Conservation (phyloP, 2,888 invertebrate species). For the Apodemia zela region DNA sequence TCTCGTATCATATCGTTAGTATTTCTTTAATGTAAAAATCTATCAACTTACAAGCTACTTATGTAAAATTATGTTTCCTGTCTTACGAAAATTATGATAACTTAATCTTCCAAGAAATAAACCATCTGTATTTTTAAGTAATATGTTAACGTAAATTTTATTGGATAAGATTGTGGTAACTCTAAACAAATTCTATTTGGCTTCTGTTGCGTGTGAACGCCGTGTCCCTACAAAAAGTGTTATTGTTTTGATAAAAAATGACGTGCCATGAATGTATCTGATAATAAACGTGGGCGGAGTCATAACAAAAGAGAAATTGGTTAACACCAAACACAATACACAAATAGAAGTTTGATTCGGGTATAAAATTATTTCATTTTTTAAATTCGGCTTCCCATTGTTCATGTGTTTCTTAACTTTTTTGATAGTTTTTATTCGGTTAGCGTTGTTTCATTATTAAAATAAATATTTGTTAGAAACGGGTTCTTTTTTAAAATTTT, state of each 20-base stretch:
- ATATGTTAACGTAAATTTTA: slow-evolving; percentile 57
- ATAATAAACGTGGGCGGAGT: slow-evolving; percentile 75
- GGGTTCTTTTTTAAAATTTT: not conserved
- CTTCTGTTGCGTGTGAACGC: slow-evolving; percentile 46
- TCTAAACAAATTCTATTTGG: slow-evolving; percentile 53
- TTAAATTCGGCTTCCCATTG: slow-evolving; percentile 58
- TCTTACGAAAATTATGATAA: slow-evolving; percentile 4
- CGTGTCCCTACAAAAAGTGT: slow-evolving; percentile 49
- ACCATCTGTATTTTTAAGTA: slow-evolving; percentile 39
- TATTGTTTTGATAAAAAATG: slow-evolving; percentile 80
- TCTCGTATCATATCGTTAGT: not conserved
- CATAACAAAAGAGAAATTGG: slow-evolving; percentile 72
- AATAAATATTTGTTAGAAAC: slow-evolving; percentile 32
- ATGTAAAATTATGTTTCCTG: slow-evolving; percentile 8
- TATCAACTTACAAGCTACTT: slow-evolving; percentile 3
- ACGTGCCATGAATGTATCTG: slow-evolving; percentile 72
- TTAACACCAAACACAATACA: slow-evolving; percentile 71
- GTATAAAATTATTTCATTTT: slow-evolving; percentile 74
- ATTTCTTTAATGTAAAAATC: not conserved
- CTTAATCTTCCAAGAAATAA: slow-evolving; percentile 17
- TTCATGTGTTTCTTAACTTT: slow-evolving; percentile 50
- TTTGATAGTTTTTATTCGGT: slow-evolving; percentile 46
- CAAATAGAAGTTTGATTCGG: slow-evolving; percentile 65
- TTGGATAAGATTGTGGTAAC: slow-evolving; percentile 48
- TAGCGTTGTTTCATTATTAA: slow-evolving; percentile 57